Percentiles rank a stretch among this genome's conserved stretches.
phyloP scores from a whole-genome alignment of 2,113 vertebrate genomes.

The Spea multiplicata region DNA sequence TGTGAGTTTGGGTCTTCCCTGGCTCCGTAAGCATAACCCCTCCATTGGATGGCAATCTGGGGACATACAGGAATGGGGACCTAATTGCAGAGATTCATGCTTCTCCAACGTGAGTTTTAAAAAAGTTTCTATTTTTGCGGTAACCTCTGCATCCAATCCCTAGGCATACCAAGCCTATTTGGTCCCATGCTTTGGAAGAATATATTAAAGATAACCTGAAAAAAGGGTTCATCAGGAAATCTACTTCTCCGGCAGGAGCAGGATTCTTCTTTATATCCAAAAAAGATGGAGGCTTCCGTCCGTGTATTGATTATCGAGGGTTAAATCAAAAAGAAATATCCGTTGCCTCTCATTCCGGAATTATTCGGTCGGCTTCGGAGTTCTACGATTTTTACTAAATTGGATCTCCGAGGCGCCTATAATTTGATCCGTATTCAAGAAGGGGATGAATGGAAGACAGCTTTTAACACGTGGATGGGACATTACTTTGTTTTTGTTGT shows the following conservation, averaged over 20 bases:
- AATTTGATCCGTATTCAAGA: background rate
- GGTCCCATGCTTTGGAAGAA: too few relatives aligned
- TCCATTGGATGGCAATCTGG: too few relatives aligned
- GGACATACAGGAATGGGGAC: too few relatives aligned
- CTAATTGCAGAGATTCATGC: too few relatives aligned
- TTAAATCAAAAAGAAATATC: background rate
- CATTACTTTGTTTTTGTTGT: background rate
- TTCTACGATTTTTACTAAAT: background rate
- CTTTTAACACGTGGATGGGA: background rate
- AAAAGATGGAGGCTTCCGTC: background rate
- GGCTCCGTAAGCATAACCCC: too few relatives aligned
- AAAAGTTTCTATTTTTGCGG: too few relatives aligned
- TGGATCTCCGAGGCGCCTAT: background rate
- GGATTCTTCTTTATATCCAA: background rate
- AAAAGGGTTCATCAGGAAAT: background rate
- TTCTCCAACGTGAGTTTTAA: too few relatives aligned
- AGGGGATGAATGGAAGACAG: background rate
- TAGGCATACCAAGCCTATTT: too few relatives aligned
- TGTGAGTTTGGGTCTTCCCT: too few relatives aligned
- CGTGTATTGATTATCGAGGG: background rate
- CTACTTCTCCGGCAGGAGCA: background rate
- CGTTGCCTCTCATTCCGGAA: background rate
- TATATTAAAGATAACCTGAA: too few relatives aligned
- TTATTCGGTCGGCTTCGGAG: background rate
- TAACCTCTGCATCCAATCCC: too few relatives aligned